phyloP scores from a whole-genome alignment of 2,888 invertebrate species.

The Hyles lineata region DNA sequence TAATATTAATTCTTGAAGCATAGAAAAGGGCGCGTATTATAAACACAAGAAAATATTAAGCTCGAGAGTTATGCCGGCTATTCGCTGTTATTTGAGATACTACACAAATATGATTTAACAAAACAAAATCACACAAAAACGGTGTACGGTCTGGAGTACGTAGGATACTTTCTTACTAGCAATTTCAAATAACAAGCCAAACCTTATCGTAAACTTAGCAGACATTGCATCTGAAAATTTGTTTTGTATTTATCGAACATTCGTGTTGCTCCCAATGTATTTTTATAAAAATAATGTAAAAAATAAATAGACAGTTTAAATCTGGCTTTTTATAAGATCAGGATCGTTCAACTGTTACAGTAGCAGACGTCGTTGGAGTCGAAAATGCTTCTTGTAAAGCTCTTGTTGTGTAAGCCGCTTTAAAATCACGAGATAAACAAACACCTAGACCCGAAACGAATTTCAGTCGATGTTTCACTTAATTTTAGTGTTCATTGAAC shows the following conservation, averaged over 20 bases:
- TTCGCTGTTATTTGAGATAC: neutral
- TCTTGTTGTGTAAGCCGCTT: too few relatives aligned
- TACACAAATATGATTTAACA: neutral
- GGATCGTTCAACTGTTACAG: too few relatives aligned
- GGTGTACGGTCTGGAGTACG: neutral
- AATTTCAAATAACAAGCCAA: constrained; percentile 5
- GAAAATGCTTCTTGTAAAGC: too few relatives aligned
- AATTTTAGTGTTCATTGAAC: too few relatives aligned
- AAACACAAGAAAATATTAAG: neutral
- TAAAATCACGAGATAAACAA: too few relatives aligned
- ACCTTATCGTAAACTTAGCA: constrained; percentile 9
- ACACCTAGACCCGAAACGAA: too few relatives aligned
- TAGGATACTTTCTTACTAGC: neutral
- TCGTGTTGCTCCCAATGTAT: neutral
- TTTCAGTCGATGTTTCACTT: too few relatives aligned
- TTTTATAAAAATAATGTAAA: neutral
- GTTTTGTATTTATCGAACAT: neutral
- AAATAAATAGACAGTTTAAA: too few relatives aligned
- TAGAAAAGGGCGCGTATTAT: neutral
- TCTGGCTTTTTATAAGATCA: too few relatives aligned
- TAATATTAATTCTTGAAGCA: neutral
- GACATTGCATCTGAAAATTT: neutral
- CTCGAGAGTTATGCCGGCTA: neutral
- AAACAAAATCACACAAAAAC: too few relatives aligned
- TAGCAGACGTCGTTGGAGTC: too few relatives aligned